Base-by-base conservation (phyloP, 2,888 invertebrate genomes). In the Pyrgus malvae region DNA sequence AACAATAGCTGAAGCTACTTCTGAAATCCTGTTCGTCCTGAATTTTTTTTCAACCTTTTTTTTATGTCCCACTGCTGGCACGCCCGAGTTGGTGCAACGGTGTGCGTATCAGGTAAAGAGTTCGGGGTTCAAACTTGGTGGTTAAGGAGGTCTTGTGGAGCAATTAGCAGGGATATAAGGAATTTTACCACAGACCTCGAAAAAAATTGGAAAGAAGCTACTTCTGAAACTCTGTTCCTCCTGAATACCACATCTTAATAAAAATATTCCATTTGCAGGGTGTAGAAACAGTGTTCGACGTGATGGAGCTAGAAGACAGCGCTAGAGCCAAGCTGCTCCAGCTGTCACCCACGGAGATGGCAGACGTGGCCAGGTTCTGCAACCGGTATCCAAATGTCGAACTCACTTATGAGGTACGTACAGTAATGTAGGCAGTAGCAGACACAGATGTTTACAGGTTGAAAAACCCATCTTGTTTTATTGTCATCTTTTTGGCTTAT, bases 381-480 rank as follows among this genome's bases (percentile, higher is more conserved):
- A 99, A 99, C 90, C 92, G 99, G 12, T 99, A 99, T 82, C 99
- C 99, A 0, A 99, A 99, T 79, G 99, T 99, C 60, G 99, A 99
- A 76, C 93, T 99, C 75, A 95, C 94, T 0, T 98, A 98, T 67
- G 97, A 99, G 84, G 95, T 99, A 19, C 54, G 1, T 12, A 1
- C 2, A 21, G 6, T 6, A 4, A 21, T 21, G 21, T 3, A 4
- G n/a, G 6, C 3, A 21, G 21, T 6, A 4, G 3, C 21, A 21
- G 3, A 21, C 21, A 21, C 21, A 4, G 21, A 21, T 4, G 6
- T 21, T 3, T 21, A 6, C 21, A 4, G 21, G 3, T 21, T 4
- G 3, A 21, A 21, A 21, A 21, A n/a, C n/a, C n/a, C n/a, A n/a
- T n/a, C n/a, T n/a, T n/a, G n/a, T n/a, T n/a, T n/a, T n/a, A n/a